Percentiles rank a stretch among this genome's conserved stretches.
phyloP scores from a whole-genome alignment of 2,797 vertebrate species.

The Pachyuromys duprasi region DNA sequence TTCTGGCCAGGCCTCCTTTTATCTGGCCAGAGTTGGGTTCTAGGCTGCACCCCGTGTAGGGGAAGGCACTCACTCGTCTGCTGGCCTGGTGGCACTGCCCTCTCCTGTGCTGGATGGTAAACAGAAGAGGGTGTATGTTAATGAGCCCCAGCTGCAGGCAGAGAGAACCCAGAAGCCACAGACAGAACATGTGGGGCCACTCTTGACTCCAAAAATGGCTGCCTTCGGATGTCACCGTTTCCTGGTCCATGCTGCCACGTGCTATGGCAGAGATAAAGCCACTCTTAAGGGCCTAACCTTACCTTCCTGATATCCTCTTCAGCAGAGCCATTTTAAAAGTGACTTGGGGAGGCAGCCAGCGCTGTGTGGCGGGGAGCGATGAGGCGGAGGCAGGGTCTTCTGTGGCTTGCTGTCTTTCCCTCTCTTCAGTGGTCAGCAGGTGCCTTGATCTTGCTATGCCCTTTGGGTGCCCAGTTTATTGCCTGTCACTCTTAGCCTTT shows the following conservation, averaged over 20 bases:
- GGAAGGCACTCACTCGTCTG: background rate
- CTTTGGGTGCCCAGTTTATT: background rate
- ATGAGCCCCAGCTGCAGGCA: background rate
- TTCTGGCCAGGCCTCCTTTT: background rate
- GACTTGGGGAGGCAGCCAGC: background rate
- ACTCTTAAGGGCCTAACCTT: background rate
- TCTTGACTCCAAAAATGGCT: background rate
- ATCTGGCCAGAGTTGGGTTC: background rate
- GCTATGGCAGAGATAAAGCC: accelerated
- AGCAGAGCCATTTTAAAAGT: background rate
- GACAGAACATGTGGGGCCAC: background rate
- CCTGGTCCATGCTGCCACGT: background rate
- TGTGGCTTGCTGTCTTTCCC: background rate
- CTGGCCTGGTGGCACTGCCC: background rate
- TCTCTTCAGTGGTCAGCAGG: background rate
- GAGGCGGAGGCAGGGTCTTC: background rate
- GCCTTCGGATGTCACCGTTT: background rate
- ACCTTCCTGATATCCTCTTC: background rate
- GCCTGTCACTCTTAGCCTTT: background rate
- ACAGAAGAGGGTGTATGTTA: too few relatives aligned
- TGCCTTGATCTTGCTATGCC: background rate
- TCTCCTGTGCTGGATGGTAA: background rate
- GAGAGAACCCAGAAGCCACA: background rate
- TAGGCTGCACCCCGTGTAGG: background rate
- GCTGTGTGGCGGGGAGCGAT: background rate